A percentile compares a stretch with the other conserved stretches of the same genome.
These are phyloP conservation scores for Eurytoma californica DNA, from an alignment of 2,888 invertebrate genomes.

Conservation along the genomic window DNA sequence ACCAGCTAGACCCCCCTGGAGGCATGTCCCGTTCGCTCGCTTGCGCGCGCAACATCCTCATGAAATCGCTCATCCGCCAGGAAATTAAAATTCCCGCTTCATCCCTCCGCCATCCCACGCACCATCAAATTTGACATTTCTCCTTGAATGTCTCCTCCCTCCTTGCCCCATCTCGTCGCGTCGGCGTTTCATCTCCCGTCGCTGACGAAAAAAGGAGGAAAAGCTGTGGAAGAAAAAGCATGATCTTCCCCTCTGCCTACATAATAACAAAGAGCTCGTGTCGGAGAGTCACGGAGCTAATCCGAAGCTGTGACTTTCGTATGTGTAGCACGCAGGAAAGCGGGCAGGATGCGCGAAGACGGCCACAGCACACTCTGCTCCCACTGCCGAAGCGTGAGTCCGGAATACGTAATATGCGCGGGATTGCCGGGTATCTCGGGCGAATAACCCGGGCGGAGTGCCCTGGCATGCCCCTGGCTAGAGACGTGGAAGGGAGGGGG, in stretches of 20 bases:
- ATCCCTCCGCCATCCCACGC: slow-evolving; percentile 18
- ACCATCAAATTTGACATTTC: slow-evolving; percentile 47
- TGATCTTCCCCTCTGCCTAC: slow-evolving; percentile 48
- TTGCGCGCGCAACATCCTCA: slow-evolving; percentile 24
- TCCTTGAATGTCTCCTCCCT: slow-evolving; percentile 23
- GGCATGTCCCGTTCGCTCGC: neutral
- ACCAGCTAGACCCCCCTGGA: neutral
- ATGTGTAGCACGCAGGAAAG: slow-evolving; percentile 69
- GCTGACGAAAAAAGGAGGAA: neutral
- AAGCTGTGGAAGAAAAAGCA: slow-evolving; percentile 19
- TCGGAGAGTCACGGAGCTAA: slow-evolving; percentile 45
- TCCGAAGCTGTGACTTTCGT: slow-evolving; percentile 62
- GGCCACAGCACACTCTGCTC: slow-evolving; percentile 64
- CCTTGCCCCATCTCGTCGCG: neutral
- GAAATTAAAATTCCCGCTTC: slow-evolving; percentile 55
- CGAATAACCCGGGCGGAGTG: slow-evolving; percentile 58
- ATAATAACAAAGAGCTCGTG: slow-evolving; percentile 46
- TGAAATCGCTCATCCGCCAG: slow-evolving; percentile 46
- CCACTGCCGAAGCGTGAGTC: slow-evolving; percentile 69
- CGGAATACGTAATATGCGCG: slow-evolving; percentile 72
- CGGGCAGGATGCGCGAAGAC: slow-evolving; percentile 61
- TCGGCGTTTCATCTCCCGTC: neutral
- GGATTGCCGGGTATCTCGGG: slow-evolving; percentile 60
- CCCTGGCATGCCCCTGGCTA: slow-evolving; percentile 31
- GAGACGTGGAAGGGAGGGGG: slow-evolving; percentile 57